Conservation (phyloP, 2,113 vertebrate genomes). For the Edolisoma coerulescens region DNA sequence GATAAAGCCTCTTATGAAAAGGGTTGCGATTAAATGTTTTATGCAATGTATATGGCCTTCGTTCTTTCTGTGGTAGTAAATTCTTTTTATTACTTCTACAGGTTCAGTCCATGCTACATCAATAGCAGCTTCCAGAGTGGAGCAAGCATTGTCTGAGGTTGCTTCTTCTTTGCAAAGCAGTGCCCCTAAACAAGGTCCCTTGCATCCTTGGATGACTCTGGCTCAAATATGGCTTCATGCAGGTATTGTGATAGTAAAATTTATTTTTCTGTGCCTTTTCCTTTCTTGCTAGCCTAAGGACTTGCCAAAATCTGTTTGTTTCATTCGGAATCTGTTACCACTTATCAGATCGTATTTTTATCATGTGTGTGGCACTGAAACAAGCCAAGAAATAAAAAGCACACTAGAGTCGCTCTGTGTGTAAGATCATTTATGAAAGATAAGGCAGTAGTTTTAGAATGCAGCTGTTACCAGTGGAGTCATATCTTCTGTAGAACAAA, state of each 20-base stretch:
- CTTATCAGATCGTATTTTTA: neutral
- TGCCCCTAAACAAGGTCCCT: constrained; percentile 91
- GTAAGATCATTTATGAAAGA: neutral
- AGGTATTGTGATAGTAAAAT: constrained; percentile 72
- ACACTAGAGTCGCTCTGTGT: neutral
- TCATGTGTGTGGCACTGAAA: neutral
- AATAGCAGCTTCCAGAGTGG: constrained; percentile 94
- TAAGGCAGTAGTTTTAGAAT: neutral
- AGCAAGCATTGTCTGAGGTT: constrained; percentile 95
- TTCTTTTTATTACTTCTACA: constrained; percentile 39
- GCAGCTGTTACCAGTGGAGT: neutral
- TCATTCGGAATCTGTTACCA: neutral
- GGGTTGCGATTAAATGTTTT: neutral
- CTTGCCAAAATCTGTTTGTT: neutral
- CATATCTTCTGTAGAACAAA: neutral
- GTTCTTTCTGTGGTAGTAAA: neutral
- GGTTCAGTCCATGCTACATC: constrained; percentile 95
- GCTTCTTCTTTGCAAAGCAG: constrained; percentile 97
- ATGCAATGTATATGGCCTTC: neutral
- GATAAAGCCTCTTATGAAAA: neutral
- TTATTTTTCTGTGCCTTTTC: neutral
- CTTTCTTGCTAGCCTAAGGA: neutral
- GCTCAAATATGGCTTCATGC: constrained; percentile 99
- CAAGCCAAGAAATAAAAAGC: neutral
- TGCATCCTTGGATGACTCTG: constrained; percentile 98